Evolutionary conservation across 2,797 vertebrate species (phyloP).

Genomic region (Poeciliopsis gracilis): DNA sequence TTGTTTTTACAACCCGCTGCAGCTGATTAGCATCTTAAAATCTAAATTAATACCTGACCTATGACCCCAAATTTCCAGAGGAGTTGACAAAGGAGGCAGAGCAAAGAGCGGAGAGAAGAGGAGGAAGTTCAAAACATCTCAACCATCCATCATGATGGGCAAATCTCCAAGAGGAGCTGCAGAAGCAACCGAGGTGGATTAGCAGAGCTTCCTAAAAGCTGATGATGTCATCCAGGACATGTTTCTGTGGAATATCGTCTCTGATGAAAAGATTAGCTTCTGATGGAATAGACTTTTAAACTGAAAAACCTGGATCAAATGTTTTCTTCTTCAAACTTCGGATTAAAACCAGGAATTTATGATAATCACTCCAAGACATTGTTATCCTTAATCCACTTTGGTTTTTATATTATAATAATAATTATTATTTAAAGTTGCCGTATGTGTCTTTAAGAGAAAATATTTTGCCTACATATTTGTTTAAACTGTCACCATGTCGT

Average conservation of each 20-base stretch:
- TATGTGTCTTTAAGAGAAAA: too few species aligned
- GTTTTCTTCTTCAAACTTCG: not conserved
- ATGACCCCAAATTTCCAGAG: not conserved
- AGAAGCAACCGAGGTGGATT: not conserved
- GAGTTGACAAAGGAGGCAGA: not conserved
- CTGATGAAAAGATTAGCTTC: not conserved
- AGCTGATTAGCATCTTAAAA: not conserved
- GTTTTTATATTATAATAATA: too few species aligned
- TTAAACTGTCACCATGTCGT: too few species aligned
- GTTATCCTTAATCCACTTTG: not conserved
- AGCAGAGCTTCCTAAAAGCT: not conserved
- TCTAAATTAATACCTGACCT: not conserved
- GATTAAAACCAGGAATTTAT: not conserved
- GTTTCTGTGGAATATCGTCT: not conserved
- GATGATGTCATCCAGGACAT: not conserved
- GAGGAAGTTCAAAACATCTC: not conserved
- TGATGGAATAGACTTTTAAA: not conserved
- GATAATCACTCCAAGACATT: not conserved
- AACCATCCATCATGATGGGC: not conserved
- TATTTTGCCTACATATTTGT: too few species aligned
- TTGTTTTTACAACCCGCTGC: not conserved
- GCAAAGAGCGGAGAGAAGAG: not conserved
- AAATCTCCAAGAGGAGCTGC: not conserved
- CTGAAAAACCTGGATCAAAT: not conserved
- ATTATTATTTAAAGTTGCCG: too few species aligned